Conservation (phyloP, 2,888 invertebrate genomes). For the Orchesella flavescens region DNA sequence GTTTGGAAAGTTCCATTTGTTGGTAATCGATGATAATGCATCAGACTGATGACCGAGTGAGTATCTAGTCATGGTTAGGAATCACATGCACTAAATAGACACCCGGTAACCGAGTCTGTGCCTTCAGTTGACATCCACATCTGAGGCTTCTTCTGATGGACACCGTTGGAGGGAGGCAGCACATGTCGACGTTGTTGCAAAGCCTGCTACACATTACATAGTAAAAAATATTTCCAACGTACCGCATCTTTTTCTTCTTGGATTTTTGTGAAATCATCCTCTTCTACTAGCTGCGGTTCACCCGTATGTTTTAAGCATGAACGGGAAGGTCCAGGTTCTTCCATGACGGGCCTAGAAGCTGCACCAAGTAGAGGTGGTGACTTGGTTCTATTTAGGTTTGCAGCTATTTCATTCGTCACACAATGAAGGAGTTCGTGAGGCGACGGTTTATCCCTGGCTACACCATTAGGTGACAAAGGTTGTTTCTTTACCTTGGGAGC, state of each 20-base stretch:
- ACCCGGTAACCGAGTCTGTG: slow-evolving; percentile 73
- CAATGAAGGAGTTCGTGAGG: slow-evolving; percentile 73
- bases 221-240: slow-evolving; percentile 68
- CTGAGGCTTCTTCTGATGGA: too few relatives aligned
- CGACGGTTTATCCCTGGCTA: slow-evolving; percentile 74
- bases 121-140: neutral
- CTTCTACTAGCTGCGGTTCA: neutral
- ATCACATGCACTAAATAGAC: slow-evolving; percentile 74
- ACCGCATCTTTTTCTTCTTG: slow-evolving; percentile 86
- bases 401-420: slow-evolving; percentile 74
- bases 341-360: slow-evolving; percentile 20
- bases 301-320: neutral
- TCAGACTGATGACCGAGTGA: slow-evolving; percentile 74
- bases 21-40: slow-evolving; percentile 32
- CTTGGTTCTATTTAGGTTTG: neutral
- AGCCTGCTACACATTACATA: slow-evolving; percentile 21
- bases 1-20: too few relatives aligned
- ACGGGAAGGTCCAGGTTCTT: slow-evolving; percentile 72
- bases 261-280: slow-evolving; percentile 74
- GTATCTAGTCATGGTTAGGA: slow-evolving; percentile 75
- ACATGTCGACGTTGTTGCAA: too few relatives aligned
- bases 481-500: slow-evolving; percentile 73
- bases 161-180: too few relatives aligned
- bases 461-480: slow-evolving; percentile 74
- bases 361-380: slow-evolving; percentile 33